Conservation (phyloP, 2,888 invertebrate species). For the Drosophila percnosoma region DNA sequence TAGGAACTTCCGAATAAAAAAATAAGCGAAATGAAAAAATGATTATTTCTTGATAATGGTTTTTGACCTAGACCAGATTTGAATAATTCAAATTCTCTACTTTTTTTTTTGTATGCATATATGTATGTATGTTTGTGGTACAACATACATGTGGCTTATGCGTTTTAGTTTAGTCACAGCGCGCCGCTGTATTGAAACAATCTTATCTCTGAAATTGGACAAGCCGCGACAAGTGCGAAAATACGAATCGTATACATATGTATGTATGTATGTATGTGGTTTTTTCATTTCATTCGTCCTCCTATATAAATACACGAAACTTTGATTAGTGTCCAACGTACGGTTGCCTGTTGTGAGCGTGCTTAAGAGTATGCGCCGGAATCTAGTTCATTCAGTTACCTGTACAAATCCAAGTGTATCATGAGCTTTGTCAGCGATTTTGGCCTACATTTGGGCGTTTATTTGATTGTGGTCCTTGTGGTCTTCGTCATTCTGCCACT, state of each 20-base stretch:
- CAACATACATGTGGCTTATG: neutral
- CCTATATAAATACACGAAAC: constrained; percentile 1
- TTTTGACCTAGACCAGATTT: neutral
- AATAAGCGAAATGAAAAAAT: neutral
- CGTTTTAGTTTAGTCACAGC: constrained; percentile 36
- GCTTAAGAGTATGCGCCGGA: constrained; percentile 29
- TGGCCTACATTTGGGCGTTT: constrained; percentile 53
- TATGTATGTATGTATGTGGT: neutral
- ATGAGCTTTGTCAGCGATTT: constrained; percentile 49
- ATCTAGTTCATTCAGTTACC: neutral
- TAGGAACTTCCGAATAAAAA: neutral
- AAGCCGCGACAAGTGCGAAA: constrained; percentile 12
- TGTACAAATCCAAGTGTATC: neutral
- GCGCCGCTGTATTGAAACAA: constrained; percentile 34
- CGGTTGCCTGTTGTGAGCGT: constrained; percentile 46
- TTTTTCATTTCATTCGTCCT: constrained; percentile 21
- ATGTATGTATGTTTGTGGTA: neutral
- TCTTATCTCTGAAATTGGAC: constrained; percentile 44
- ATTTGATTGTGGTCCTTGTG: constrained; percentile 50
- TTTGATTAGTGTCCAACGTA: constrained; percentile 45
- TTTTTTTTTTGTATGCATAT: neutral
- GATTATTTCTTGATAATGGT: neutral
- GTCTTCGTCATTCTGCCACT: constrained; percentile 64
- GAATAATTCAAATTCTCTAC: neutral
- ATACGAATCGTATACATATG: constrained; percentile 10